Conservation (phyloP, 1,140 invertebrate genomes). For the Drosophila hydei region DNA sequence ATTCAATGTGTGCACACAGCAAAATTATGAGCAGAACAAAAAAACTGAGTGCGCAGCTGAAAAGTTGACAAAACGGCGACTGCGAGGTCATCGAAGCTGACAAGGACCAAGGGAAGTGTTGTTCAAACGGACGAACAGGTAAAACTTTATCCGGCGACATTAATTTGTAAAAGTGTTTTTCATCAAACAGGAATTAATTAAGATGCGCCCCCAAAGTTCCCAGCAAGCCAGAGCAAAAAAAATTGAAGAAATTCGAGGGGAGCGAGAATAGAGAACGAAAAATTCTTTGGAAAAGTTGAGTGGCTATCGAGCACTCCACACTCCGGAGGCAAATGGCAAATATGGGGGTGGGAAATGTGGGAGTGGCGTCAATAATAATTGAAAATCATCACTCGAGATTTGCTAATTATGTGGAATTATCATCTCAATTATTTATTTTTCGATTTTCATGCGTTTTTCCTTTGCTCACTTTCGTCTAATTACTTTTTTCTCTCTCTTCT, state of each 20-base stretch:
- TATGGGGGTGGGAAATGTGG: neutral
- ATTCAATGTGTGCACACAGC: conserved; percentile 70
- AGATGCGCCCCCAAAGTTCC: conserved; percentile 64
- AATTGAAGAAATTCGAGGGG: conserved; percentile 6
- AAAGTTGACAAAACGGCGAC: conserved; percentile 73
- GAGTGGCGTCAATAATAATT: conserved; percentile 63
- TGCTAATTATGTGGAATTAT: conserved; percentile 82
- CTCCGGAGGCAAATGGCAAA: neutral
- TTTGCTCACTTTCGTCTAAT: conserved; percentile 52
- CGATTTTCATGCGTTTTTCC: conserved; percentile 71
- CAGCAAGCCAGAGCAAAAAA: conserved; percentile 9
- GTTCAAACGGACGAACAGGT: conserved; percentile 58
- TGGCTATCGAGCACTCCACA: neutral
- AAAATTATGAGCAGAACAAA: conserved; percentile 63
- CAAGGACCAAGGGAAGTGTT: conserved; percentile 35
- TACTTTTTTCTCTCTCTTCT: conserved; percentile 47
- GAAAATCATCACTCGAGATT: conserved; percentile 82
- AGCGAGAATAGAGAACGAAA: conserved; percentile 31
- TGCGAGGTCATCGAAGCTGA: conserved; percentile 51
- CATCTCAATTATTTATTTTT: conserved; percentile 82
- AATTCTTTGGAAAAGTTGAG: conserved; percentile 40
- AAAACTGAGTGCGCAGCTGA: conserved; percentile 67
- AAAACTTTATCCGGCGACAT: conserved; percentile 72
- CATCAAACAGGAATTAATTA: conserved; percentile 82
- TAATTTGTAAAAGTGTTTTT: conserved; percentile 81